Percentiles rank a stretch among this genome's conserved stretches.
phyloP scores from a whole-genome alignment of 2,113 vertebrate species.

The Mirounga angustirostris region DNA sequence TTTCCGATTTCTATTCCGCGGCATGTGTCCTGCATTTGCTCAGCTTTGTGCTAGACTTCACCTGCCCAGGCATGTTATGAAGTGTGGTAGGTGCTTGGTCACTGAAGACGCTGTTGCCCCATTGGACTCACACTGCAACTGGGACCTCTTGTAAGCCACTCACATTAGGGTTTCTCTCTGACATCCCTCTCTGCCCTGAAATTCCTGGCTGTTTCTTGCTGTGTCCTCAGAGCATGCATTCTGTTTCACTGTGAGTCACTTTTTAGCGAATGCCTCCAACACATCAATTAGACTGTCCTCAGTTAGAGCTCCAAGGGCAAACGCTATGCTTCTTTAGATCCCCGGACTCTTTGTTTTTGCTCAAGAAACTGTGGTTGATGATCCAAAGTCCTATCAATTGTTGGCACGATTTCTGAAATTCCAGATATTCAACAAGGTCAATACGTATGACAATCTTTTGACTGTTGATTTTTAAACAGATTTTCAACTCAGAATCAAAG shows the following conservation, averaged over 20 bases:
- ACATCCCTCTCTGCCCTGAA: not conserved
- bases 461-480: not conserved
- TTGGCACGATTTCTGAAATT: not conserved
- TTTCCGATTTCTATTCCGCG: not conserved
- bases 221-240: too few relatives aligned
- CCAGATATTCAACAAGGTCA: not conserved
- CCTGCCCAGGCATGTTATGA: accelerated
- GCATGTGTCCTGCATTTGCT: too few relatives aligned
- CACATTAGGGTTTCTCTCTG: not conserved
- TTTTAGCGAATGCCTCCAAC: not conserved
- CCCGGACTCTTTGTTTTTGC: not conserved
- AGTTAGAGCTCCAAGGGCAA: not conserved
- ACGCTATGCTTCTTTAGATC: not conserved
- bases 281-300: too few relatives aligned
- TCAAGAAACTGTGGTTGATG: not conserved
- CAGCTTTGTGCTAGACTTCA: not conserved
- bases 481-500: not conserved
- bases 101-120: accelerated
- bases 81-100: too few relatives aligned
- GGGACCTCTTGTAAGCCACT: not conserved
- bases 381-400: not conserved
- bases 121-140: accelerated
- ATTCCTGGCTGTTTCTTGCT: not conserved
- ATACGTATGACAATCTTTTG: not conserved
- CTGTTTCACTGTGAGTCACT: not conserved